phyloP scores from a whole-genome alignment of 1,140 invertebrate genomes.

The Papilio dardanus region DNA sequence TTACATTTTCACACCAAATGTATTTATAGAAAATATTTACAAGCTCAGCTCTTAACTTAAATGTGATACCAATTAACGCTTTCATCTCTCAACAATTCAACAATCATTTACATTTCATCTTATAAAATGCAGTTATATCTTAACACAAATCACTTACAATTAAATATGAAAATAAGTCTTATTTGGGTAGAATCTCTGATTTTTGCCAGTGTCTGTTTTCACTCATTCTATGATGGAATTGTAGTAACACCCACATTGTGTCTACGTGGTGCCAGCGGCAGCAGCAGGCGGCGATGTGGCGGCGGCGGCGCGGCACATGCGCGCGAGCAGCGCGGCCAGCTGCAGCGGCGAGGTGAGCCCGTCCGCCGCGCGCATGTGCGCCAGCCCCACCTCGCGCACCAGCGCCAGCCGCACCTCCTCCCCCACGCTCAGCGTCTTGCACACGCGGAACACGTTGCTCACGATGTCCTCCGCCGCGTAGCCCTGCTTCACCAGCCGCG shows the following conservation, averaged over 20 bases:
- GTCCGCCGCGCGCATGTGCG: slow-evolving; percentile 95
- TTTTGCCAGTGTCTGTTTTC: too few relatives aligned
- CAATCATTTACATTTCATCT: neutral
- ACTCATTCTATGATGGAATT: too few relatives aligned
- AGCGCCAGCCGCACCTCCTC: slow-evolving; percentile 94
- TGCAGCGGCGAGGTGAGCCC: slow-evolving; percentile 95
- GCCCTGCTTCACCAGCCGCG: slow-evolving; percentile 95
- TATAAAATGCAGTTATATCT: too few relatives aligned
- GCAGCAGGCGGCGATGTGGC: slow-evolving; percentile 1
- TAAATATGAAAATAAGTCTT: too few relatives aligned
- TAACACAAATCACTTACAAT: too few relatives aligned
- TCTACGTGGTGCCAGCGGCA: neutral
- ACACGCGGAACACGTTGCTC: slow-evolving; percentile 96
- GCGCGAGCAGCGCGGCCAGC: slow-evolving; percentile 93
- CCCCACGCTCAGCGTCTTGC: slow-evolving; percentile 92
- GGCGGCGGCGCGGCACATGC: slow-evolving; percentile 85
- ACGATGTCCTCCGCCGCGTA: slow-evolving; percentile 99
- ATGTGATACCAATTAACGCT: neutral
- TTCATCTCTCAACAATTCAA: neutral
- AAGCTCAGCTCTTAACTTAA: too few relatives aligned
- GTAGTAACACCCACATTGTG: too few relatives aligned
- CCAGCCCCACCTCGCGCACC: slow-evolving; percentile 96
- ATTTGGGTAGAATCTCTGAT: too few relatives aligned
- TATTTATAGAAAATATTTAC: too few relatives aligned
- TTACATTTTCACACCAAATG: too few relatives aligned